Base-by-base conservation (phyloP, 2,113 vertebrate species). In the Zeus faber region DNA sequence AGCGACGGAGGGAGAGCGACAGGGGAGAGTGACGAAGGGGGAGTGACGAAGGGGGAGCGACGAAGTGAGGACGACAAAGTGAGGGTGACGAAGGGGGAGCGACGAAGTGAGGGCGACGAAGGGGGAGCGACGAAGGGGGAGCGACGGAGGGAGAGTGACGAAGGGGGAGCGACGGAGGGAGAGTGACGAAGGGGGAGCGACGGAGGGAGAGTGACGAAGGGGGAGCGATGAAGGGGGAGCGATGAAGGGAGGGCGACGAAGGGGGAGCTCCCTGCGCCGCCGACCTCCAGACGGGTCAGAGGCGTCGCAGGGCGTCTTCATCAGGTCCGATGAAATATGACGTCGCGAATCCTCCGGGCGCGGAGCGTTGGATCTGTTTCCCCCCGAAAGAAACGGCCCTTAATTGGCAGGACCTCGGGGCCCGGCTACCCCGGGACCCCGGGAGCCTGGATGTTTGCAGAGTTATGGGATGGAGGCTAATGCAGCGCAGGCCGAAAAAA, bases 391-490 rank as follows among this genome's bases (percentile, higher is more conserved):
- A 61, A 64, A 54, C 70, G 60, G 70, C 71, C 68, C 70, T 63
- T 77, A 85, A 84, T 84, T 74, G 73, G 72, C 59, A 50, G 54
- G 62, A 67, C 65, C 79, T 79, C 55, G 37, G 65, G 73, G 58
- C 53, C 72, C 59, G 11, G 74, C 78, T 70, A 63, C 77, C 64
- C 9, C 1, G 33, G 33, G 33, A 2, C 2, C 2, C 2, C 10
- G 33, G 49, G 80, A 65, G 86, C 68, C 67, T 57, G 26, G 46
- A 37, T 72, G 79, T 71, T 54, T 52, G 47, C 70, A 77, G 75
- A 83, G 53, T 80, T 84, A 80, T 48, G 81, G 79, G 81, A 83
- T 70, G 74, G 70, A 64, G 65, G 74, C 65, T 88, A 82, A 87
- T 84, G 67, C 67, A 54, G 52, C 62, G 59, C 80, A 84, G 84